Percentiles rank a stretch among this genome's conserved stretches.
Conservation (phyloP, 2,888 invertebrate genomes). For the Orthosia incerta region DNA sequence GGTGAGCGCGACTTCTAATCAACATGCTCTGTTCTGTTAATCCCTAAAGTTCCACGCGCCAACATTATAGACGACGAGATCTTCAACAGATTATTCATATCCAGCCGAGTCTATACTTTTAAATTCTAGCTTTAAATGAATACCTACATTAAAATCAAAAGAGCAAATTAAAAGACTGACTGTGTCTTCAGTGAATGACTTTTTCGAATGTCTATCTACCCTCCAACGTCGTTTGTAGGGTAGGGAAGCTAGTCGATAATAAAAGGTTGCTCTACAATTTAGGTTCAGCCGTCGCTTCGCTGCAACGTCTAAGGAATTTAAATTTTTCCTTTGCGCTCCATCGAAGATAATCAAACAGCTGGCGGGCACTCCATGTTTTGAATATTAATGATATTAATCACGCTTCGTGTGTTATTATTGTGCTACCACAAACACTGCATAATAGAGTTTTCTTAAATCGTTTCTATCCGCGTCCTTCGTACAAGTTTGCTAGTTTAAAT, state of each 20-base stretch:
- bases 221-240: slow-evolving; percentile 43
- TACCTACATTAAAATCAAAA: slow-evolving; percentile 7
- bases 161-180: slow-evolving; percentile 36
- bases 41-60: slow-evolving; percentile 7
- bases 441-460: slow-evolving; percentile 38
- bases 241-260: slow-evolving; percentile 67
- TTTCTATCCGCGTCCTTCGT: slow-evolving; percentile 28
- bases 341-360: slow-evolving; percentile 84
- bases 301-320: slow-evolving; percentile 79
- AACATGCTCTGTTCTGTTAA: slow-evolving; percentile 14
- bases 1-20: slow-evolving; percentile 33
- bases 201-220: slow-evolving; percentile 24
- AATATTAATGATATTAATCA: slow-evolving; percentile 81
- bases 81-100: slow-evolving; percentile 17
- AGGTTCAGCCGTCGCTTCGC: slow-evolving; percentile 68
- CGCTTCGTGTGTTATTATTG: slow-evolving; percentile 70
- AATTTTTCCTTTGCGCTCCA: slow-evolving; percentile 77
- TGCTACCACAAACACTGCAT: slow-evolving; percentile 47
- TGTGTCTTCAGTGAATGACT: slow-evolving; percentile 29
- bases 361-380: slow-evolving; percentile 78
- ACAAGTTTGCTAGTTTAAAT: slow-evolving; percentile 50
- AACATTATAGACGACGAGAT: slow-evolving; percentile 8
- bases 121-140: neutral
- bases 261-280: slow-evolving; percentile 75
- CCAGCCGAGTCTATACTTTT: slow-evolving; percentile 2